Base-by-base conservation (phyloP, 1,140 invertebrate genomes). In the Hypothenemus hampei region DNA sequence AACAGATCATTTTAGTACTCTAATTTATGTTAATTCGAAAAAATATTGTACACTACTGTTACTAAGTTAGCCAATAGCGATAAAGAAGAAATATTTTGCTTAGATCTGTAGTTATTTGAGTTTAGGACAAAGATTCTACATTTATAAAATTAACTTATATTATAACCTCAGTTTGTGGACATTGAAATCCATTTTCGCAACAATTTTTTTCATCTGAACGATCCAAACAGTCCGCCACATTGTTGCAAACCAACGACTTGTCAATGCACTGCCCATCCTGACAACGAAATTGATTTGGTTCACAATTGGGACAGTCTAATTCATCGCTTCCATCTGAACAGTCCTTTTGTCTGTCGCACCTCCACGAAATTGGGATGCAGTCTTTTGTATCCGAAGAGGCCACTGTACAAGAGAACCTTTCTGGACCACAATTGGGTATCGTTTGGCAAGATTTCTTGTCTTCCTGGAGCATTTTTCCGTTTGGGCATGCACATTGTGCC, bases 241-340 rank as follows among this genome's bases (percentile, higher is more conserved):
- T 64, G 50, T 74, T 75, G 60, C 82, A 84, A 47, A 86, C 26
- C 77, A 58, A 21, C 3, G 72, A 26, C 68, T 82, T 76, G 73
- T 84, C 83, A 18, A 89, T 87, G 64, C 89, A 92, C n/a, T 84
- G 79, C 6, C 82, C 83, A 66, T 83, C 84, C 48, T 78, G 75
- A 58, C 89, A 92, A 36, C 78, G 76, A 58, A 90, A 92, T 59
- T 87, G 81, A 62, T 86, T 79, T 2, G 73, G 72, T 3, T 65
- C 69, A 65, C 84, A 86, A 1, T 71, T 71, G 0, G 81, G 76
- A 65, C 87, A 90, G n/a, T 80, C 81, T 2, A 79, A 71, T 71
- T 93, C 89, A 65, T 93, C 89, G 3, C 85, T 87, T 13, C 81
- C 81, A 69, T 93, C 90, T 1, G 77, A 73, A 74, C 93, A 97